These are phyloP conservation scores for Holotrichia oblita DNA, from an alignment of 1,140 invertebrate genomes.

Conservation along the genomic window DNA sequence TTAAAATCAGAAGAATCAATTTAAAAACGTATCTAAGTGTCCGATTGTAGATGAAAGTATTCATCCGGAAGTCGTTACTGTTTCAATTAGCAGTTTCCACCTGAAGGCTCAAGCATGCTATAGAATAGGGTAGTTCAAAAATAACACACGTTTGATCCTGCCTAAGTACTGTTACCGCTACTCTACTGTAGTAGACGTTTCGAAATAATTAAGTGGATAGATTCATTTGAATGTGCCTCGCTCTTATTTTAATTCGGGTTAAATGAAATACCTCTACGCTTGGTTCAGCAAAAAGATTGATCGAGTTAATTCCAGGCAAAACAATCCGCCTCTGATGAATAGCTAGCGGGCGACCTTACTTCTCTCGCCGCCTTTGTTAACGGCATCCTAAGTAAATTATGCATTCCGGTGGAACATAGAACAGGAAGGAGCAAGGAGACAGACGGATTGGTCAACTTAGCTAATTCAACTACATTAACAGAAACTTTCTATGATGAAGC, in stretches of 20 bases:
- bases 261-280: constrained; percentile 21
- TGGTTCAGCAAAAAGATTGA: constrained; percentile 27
- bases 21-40: too few species aligned
- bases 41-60: too few species aligned
- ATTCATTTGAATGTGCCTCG: constrained; percentile 3
- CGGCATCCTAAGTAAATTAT: constrained; percentile 27
- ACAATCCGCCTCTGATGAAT: constrained; percentile 32
- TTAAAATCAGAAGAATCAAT: too few species aligned
- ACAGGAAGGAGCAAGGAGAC: not conserved
- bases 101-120: not conserved
- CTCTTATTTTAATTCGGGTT: constrained; percentile 18
- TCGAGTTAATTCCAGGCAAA: constrained; percentile 26
- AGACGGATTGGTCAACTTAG: constrained; percentile 9
- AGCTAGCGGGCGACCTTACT: constrained; percentile 26
- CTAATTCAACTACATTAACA: constrained; percentile 14
- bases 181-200: not conserved
- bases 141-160: not conserved
- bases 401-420: not conserved
- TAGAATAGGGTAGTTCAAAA: not conserved
- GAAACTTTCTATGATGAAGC: not conserved
- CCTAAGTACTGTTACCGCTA: not conserved
- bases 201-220: not conserved
- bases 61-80: too few species aligned
- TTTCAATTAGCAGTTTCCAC: too few species aligned
- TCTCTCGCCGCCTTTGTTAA: constrained; percentile 5